These are phyloP conservation scores for Alligator sinensis DNA, from an alignment of 2,113 vertebrate species.

Conservation along the genomic window DNA sequence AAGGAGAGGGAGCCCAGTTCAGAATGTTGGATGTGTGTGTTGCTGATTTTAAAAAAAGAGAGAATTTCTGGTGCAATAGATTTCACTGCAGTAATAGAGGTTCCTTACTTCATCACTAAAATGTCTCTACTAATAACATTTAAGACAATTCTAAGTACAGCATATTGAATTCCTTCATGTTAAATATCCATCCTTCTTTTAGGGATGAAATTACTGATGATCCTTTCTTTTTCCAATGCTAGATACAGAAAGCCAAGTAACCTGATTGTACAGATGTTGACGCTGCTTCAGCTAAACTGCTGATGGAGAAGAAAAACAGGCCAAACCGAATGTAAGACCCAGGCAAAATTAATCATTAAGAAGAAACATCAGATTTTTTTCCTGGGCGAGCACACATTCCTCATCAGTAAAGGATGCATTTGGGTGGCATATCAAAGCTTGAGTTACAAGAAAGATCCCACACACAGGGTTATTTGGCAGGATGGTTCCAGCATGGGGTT, in stretches of 20 bases:
- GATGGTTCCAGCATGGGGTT: no score
- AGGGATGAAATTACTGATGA: background rate
- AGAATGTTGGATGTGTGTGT: background rate
- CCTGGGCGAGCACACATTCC: background rate
- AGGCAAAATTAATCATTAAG: background rate
- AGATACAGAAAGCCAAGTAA: background rate
- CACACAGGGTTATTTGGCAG: no score
- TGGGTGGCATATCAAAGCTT: background rate
- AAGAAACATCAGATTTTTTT: background rate
- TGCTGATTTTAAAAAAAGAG: background rate
- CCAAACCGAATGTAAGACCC: background rate
- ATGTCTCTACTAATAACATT: background rate
- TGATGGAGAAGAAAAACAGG: background rate
- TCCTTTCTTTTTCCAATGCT: conserved; percentile 13
- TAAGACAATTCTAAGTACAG: background rate
- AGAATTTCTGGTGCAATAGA: background rate
- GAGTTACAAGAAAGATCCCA: background rate
- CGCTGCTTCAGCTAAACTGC: background rate
- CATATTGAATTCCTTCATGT: background rate
- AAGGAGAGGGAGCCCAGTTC: background rate
- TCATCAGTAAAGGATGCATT: background rate
- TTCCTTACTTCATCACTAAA: background rate
- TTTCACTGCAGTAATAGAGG: background rate
- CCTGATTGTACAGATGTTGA: background rate
- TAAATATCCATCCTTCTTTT: background rate